These are phyloP conservation scores for Barypeithes pellucidus DNA, from an alignment of 2,888 invertebrate species.

Conservation along the genomic window DNA sequence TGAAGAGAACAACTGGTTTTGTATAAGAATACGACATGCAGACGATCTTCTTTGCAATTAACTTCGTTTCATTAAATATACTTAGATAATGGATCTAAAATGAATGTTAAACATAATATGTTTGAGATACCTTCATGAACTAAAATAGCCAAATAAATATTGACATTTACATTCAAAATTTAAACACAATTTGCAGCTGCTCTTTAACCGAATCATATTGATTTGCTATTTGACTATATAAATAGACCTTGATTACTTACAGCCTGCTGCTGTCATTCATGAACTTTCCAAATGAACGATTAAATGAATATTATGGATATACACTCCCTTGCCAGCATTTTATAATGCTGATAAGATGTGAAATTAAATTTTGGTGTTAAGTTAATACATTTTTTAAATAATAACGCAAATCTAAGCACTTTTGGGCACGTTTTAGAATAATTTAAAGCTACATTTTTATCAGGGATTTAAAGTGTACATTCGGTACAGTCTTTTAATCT, in stretches of 20 bases:
- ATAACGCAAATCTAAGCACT: conserved; percentile 35
- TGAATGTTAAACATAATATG: too few species aligned
- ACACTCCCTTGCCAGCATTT: background rate
- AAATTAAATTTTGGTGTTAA: conserved; percentile 20
- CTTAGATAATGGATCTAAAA: too few species aligned
- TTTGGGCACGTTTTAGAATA: conserved; percentile 41
- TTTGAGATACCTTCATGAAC: too few species aligned
- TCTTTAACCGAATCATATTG: conserved; percentile 16
- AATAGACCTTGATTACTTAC: conserved; percentile 16
- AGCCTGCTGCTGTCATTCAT: background rate
- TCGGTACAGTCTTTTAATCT: conserved; percentile 54
- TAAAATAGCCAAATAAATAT: conserved; percentile 13
- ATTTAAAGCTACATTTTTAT: conserved; percentile 36
- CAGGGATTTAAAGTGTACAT: conserved; percentile 46
- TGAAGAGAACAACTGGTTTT: too few species aligned
- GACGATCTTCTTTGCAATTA: too few species aligned
- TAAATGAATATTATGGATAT: conserved; percentile 4
- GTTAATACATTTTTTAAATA: conserved; percentile 20
- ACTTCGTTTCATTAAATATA: too few species aligned
- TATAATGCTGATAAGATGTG: background rate
- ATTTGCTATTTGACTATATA: conserved; percentile 31
- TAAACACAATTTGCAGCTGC: conserved; percentile 15
- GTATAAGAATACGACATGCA: too few species aligned
- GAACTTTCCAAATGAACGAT: conserved; percentile 24
- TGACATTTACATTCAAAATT: conserved; percentile 34